These are phyloP conservation scores for Antheraea assamensis DNA, from an alignment of 2,888 invertebrate species.

Conservation along the genomic window DNA sequence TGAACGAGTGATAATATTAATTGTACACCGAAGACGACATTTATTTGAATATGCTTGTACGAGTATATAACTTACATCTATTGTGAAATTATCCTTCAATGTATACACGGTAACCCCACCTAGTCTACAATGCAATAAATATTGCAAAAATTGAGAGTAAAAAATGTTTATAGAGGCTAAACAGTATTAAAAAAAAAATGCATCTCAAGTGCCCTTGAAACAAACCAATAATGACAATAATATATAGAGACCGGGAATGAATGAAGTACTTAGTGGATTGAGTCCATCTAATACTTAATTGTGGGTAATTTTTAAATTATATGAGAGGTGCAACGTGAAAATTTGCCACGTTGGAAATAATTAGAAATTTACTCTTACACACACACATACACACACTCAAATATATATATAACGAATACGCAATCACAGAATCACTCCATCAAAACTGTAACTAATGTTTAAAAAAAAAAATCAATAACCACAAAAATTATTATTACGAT, in stretches of 20 bases:
- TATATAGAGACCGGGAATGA: background rate
- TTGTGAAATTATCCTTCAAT: conserved; percentile 9
- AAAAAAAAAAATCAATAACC: background rate
- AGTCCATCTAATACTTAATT: background rate
- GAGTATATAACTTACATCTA: conserved; percentile 9
- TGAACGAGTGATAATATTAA: conserved; percentile 27
- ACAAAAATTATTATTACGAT: background rate
- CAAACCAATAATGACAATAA: background rate
- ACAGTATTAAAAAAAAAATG: background rate
- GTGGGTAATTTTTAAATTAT: background rate
- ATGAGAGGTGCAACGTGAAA: background rate
- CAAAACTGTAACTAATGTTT: background rate
- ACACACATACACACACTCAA: background rate
- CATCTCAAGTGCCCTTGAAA: background rate
- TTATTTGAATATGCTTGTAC: conserved; percentile 28
- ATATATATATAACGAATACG: background rate
- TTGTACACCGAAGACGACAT: conserved; percentile 39
- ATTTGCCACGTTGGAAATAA: too few species aligned
- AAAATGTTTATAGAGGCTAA: background rate
- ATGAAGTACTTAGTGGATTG: background rate
- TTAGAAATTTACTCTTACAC: background rate
- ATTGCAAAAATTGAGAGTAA: background rate
- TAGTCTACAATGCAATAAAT: background rate
- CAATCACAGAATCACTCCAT: background rate
- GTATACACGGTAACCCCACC: background rate